A percentile compares a stretch with the other conserved stretches of the same genome.
Evolutionary conservation across 30 jellyfish, hydroid and myxozoan species (phyloP).

Genomic region (Cassiopea andromeda): DNA sequence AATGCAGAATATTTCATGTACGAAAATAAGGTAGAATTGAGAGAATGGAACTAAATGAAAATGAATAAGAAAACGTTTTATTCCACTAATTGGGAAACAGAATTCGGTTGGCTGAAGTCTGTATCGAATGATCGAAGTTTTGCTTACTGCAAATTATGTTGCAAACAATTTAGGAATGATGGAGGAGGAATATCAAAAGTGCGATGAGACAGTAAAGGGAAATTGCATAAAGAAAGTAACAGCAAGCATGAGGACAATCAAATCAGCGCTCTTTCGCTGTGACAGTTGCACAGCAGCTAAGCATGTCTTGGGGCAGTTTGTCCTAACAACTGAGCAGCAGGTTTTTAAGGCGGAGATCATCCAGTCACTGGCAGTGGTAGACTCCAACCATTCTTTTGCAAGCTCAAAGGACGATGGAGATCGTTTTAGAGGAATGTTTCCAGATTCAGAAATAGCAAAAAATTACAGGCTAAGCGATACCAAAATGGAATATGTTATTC

Average conservation of each 20-base stretch:
- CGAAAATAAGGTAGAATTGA: background rate
- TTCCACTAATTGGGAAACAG: background rate
- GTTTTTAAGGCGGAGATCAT: background rate
- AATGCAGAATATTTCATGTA: background rate
- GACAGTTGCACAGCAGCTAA: background rate
- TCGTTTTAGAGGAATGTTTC: background rate
- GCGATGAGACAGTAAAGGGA: background rate
- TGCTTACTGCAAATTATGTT: background rate
- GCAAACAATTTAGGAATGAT: background rate
- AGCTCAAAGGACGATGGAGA: background rate
- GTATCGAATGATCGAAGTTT: background rate
- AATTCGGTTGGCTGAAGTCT: background rate
- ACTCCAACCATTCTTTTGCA: background rate
- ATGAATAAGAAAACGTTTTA: background rate
- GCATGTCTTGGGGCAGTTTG: background rate
- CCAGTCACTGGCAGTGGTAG: background rate
- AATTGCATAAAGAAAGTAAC: background rate
- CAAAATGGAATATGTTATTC: background rate
- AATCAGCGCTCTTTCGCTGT: background rate
- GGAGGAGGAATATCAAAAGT: background rate
- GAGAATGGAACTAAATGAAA: background rate
- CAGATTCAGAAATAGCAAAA: background rate
- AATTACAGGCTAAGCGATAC: background rate
- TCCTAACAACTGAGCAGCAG: background rate
- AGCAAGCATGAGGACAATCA: background rate